Conservation (phyloP, 2,888 invertebrate genomes). For the Alviniconcha strummeri region DNA sequence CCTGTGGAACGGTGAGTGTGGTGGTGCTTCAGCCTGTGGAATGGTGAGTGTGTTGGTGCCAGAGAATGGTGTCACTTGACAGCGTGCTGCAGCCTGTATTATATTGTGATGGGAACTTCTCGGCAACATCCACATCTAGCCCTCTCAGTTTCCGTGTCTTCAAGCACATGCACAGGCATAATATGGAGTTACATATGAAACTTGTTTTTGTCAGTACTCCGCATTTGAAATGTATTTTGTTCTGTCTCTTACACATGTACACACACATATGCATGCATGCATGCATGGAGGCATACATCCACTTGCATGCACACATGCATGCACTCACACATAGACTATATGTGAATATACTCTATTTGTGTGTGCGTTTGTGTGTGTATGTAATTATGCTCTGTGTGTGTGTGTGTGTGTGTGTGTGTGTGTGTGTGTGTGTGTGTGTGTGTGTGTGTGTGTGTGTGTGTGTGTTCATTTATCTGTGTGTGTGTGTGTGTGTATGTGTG, state of each 20-base stretch:
- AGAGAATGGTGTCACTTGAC: neutral
- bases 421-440: neutral
- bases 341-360: no score
- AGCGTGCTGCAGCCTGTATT: neutral
- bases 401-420: neutral
- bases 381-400: neutral
- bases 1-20: conserved; percentile 36
- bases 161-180: no score
- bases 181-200: no score
- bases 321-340: neutral
- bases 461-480: neutral
- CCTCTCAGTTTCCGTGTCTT: no score
- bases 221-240: no score
- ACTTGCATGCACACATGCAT: neutral
- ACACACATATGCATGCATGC: neutral
- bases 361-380: neutral
- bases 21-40: conserved; percentile 69
- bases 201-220: no score
- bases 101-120: no score
- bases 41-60: conserved; percentile 52
- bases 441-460: neutral
- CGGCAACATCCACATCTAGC: no score
- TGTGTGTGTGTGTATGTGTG: neutral
- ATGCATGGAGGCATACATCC: neutral
- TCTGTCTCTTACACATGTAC: neutral